These are phyloP conservation scores for Ceyx margarethae DNA, from an alignment of 2,113 vertebrate species.

Conservation along the genomic window DNA sequence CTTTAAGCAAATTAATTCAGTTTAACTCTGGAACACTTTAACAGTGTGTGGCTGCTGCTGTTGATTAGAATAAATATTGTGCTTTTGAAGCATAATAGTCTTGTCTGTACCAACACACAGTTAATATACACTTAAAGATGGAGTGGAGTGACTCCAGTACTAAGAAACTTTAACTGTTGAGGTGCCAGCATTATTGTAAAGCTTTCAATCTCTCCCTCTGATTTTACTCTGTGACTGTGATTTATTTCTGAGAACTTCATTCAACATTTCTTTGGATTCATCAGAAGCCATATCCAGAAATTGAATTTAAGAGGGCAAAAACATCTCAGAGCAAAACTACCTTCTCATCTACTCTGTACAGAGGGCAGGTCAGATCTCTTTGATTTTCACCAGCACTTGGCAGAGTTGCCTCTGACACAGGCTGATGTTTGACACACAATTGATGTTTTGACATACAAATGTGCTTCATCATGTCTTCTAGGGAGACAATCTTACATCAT, in stretches of 20 bases:
- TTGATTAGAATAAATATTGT: conserved; percentile 45
- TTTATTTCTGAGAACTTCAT: neutral
- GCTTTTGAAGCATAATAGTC: neutral
- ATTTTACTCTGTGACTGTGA: neutral
- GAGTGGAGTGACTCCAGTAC: neutral
- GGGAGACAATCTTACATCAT: neutral
- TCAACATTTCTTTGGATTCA: neutral
- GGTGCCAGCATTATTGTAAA: neutral
- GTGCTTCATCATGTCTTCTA: neutral
- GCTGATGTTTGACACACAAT: neutral
- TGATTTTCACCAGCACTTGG: neutral
- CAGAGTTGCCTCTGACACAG: neutral
- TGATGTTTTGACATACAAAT: neutral
- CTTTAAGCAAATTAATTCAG: conserved; percentile 54
- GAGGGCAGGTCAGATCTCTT: neutral
- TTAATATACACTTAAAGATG: neutral
- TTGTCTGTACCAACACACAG: neutral
- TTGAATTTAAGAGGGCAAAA: neutral
- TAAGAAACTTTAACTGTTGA: neutral
- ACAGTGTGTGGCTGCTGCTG: conserved; percentile 29
- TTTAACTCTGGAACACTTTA: conserved; percentile 30
- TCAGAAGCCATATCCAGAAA: neutral
- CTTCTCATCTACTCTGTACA: neutral
- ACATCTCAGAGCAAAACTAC: neutral
- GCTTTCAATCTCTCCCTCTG: neutral